Base-by-base conservation (phyloP, 2,797 vertebrate species). In the Phataginus tetradactyla region DNA sequence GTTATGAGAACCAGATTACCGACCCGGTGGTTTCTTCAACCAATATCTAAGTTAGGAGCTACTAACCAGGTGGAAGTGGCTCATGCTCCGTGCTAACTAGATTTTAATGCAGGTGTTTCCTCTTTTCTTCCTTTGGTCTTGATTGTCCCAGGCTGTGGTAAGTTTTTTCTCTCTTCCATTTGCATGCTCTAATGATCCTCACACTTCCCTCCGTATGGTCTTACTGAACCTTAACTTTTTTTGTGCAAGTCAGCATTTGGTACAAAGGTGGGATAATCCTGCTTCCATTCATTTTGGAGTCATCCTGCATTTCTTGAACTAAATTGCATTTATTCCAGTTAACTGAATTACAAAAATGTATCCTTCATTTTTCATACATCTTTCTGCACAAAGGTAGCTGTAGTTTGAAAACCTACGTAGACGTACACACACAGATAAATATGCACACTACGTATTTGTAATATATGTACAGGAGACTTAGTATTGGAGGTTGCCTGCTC, bases 81-180 rank as follows among this genome's bases (percentile, higher is more conserved):
- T 96, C 91, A 90, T 88, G 91, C 96, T 97, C 93, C 96, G 97
- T 98, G 92, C 92, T 96, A 92, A 97, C 96, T 98, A 92, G 97
- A 98, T 98, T 98, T 99, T 99, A 99, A 99, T 99, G 97, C 98
- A 97, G 98, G 98, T 99, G 97, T 99, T 98, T 99, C 98, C 98
- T 99, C 98, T 99, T 99, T 99, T 99, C 98, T 99, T 99, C 98
- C 98, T 98, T 98, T 98, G 98, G 97, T 98, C 98, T 99, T 98
- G 96, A 57, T 95, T 64, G 98, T 98, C 99, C 99, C 99, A 99
- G 99, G 99, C 99, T 98, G 99, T 99, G 99, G 99, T 99, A 99
- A 99, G 99, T 99, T 98, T 96, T 97, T 97, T 95, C 98, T 98
- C 93, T 80, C 97, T 97, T 97, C 98, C 95, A 96, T 97, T 94